Evolutionary conservation across 2,797 vertebrate genomes (phyloP).

Genomic region (Anas flavirostris): DNA sequence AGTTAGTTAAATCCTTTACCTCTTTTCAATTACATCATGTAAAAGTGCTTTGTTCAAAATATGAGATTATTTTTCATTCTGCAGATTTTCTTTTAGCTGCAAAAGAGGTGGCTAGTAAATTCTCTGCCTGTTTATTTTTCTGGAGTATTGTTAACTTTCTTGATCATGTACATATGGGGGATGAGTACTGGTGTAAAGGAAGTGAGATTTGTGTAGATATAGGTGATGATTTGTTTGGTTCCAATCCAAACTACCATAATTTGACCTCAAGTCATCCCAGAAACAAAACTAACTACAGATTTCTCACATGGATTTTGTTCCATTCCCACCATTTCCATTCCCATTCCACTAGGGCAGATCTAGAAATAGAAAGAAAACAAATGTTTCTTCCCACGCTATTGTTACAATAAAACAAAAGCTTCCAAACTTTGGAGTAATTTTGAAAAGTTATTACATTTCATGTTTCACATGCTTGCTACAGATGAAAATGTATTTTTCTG

Average conservation of each 20-base stretch:
- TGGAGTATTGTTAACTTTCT: background rate
- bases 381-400: background rate
- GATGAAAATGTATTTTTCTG: background rate
- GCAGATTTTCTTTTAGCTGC: background rate
- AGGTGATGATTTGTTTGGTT: background rate
- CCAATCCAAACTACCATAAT: background rate
- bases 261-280: background rate
- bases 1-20: background rate
- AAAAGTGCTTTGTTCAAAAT: background rate
- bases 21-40: background rate
- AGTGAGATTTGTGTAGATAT: background rate
- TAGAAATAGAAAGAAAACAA: constrained; percentile 4
- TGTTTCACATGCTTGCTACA: background rate
- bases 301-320: background rate
- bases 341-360: background rate
- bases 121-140: background rate
- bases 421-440: background rate
- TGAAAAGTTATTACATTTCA: background rate
- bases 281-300: background rate
- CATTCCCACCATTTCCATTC: background rate
- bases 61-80: background rate
- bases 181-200: background rate
- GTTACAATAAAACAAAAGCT: constrained; percentile 1
- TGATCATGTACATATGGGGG: background rate
- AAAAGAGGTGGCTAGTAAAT: background rate